Conservation (phyloP, 2,888 invertebrate species). For the Polymixis lichenea region DNA sequence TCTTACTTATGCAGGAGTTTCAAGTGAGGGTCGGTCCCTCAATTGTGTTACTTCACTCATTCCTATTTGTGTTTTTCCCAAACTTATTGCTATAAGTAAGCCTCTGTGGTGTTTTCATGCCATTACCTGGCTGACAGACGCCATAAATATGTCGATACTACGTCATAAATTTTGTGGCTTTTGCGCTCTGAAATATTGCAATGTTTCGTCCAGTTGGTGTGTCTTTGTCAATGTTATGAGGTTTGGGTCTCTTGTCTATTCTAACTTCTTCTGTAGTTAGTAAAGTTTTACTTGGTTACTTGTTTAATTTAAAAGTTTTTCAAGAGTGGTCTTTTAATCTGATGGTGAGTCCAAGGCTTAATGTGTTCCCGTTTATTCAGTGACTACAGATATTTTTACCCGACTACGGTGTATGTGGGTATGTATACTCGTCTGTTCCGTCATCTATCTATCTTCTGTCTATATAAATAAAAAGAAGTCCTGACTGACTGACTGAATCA, state of each 20-base stretch:
- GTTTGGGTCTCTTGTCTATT: constrained; percentile 6
- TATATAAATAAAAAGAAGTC: too few relatives aligned
- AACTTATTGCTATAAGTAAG: constrained; percentile 79
- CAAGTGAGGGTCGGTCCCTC: constrained; percentile 73
- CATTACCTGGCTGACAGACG: constrained; percentile 88
- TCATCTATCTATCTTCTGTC: too few relatives aligned
- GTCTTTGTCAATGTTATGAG: constrained; percentile 45
- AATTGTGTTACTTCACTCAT: constrained; percentile 74
- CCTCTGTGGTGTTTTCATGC: constrained; percentile 88
- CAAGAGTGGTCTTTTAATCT: background rate
- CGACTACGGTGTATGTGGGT: too few relatives aligned
- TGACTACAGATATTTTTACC: too few relatives aligned
- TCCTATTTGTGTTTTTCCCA: constrained; percentile 83
- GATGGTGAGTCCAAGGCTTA: background rate
- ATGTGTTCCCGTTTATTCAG: too few relatives aligned
- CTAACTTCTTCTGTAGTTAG: background rate
- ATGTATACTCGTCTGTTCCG: too few relatives aligned
- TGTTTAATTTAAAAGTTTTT: background rate
- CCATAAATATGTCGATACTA: constrained; percentile 87
- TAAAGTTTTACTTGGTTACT: constrained; percentile 9
- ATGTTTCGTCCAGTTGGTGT: constrained; percentile 67
- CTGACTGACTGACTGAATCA: too few relatives aligned
- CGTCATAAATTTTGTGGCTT: constrained; percentile 81
- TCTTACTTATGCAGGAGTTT: constrained; percentile 82
- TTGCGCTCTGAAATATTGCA: constrained; percentile 73